Base-by-base conservation (phyloP, 1,140 invertebrate genomes). In the Mycetomoellerius zeteki region DNA sequence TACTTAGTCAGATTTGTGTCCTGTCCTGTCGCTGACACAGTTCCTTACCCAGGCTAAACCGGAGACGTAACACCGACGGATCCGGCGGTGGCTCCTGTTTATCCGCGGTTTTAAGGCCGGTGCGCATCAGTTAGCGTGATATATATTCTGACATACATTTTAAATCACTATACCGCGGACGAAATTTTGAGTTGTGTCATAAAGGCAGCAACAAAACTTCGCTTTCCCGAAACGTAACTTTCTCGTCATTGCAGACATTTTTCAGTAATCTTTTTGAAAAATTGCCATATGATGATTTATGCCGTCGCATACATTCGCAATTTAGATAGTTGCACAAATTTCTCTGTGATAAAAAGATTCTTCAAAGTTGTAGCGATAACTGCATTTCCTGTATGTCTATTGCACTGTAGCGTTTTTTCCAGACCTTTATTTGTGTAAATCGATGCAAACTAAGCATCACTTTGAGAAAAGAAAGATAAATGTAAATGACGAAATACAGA, bases 1-100 rank as follows among this genome's bases (percentile, higher is more conserved):
- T 82, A 90, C 89, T 84, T 60, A 60, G 91, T 88, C 85, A 86
- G 69, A 89, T 87, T 90, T 87, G 58, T 85, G 69, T 78, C 78
- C 80, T 85, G 69, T 77, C 50, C 65, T 62, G 43, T 30, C 64
- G 54, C 56, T 33, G 87, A 88, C 84, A 71, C 60, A 86, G 27
- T 86, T 62, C 16, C 33, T 43, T 85, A 71, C 60, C 52, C 37
- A 21, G 16, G 47, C 21, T 73, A 52, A 67, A 67, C 24, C 60
- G 4, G 30, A 62, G 75, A 72, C n/a, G 71, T 30, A 33, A 37
- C 71, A 75, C 62, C 73, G 65, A 67, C 52, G 47, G 54, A 87
- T 87, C 78, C 78, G 78, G 86, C 71, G 21, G 43, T n/a, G 54
- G 65, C 80, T 85, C 24, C 54, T 82, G 64, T 76, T 84, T 81